Evolutionary conservation across 1,140 invertebrate genomes (phyloP).

Genomic region (Plectrocnemia conspersa): DNA sequence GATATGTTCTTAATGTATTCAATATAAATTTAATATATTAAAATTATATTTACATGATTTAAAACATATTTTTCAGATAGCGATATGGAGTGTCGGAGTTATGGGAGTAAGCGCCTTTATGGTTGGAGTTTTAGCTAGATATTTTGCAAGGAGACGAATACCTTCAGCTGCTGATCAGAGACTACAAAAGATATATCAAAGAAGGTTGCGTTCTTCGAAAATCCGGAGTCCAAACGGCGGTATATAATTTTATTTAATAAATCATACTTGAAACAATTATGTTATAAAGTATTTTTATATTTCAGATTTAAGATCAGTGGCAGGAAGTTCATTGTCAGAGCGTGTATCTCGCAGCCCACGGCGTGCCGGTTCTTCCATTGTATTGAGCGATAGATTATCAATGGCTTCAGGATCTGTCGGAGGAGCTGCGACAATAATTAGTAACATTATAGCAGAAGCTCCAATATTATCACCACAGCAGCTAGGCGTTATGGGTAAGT

Average conservation of each 20-base stretch:
- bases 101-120: slow-evolving; percentile 54
- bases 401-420: slow-evolving; percentile 58
- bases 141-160: slow-evolving; percentile 55
- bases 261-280: slow-evolving; percentile 4
- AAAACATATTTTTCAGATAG: slow-evolving; percentile 45
- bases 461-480: slow-evolving; percentile 62
- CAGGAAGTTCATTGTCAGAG: slow-evolving; percentile 55
- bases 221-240: slow-evolving; percentile 63
- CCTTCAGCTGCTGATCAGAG: slow-evolving; percentile 49
- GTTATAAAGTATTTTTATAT: slow-evolving; percentile 10
- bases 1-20: no score
- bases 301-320: slow-evolving; percentile 52
- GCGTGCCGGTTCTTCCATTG: slow-evolving; percentile 42
- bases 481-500: slow-evolving; percentile 63
- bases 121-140: slow-evolving; percentile 58
- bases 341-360: slow-evolving; percentile 48
- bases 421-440: slow-evolving; percentile 36
- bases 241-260: slow-evolving; percentile 34
- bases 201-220: slow-evolving; percentile 48
- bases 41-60: no score
- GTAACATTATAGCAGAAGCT: slow-evolving; percentile 41
- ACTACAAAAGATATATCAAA: slow-evolving; percentile 51
- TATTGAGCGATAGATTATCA: slow-evolving; percentile 57
- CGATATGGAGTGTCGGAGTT: slow-evolving; percentile 50
- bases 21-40: no score